Conservation (phyloP, 2,113 vertebrate genomes). For the Tylochromis polylepis region DNA sequence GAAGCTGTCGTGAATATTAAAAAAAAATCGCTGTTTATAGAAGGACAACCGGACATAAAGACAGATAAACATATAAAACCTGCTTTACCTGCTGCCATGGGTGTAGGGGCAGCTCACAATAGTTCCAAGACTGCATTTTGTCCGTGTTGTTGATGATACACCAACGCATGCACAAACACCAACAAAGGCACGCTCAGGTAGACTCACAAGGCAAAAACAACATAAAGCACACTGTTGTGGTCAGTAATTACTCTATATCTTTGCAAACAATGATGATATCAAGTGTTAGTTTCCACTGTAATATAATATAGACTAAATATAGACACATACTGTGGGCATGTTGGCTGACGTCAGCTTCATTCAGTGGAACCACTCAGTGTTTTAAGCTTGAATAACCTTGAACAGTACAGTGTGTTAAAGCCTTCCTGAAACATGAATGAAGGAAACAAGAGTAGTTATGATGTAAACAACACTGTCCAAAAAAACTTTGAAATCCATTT, state of each 20-base stretch:
- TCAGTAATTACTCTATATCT: neutral
- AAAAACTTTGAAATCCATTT: neutral
- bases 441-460: neutral
- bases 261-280: neutral
- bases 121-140: neutral
- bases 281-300: neutral
- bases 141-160: neutral
- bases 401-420: neutral
- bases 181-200: neutral
- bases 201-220: neutral
- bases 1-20: neutral
- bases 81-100: neutral
- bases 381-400: neutral
- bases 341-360: neutral
- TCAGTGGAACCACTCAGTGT: neutral
- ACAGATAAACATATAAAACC: neutral
- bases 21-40: neutral
- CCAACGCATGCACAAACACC: neutral
- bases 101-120: neutral
- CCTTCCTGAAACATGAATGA: neutral
- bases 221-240: neutral
- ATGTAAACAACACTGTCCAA: neutral
- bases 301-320: neutral
- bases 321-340: neutral
- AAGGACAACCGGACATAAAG: neutral